phyloP scores from a whole-genome alignment of 2,888 invertebrate species.

The Drosophila antonietae region DNA sequence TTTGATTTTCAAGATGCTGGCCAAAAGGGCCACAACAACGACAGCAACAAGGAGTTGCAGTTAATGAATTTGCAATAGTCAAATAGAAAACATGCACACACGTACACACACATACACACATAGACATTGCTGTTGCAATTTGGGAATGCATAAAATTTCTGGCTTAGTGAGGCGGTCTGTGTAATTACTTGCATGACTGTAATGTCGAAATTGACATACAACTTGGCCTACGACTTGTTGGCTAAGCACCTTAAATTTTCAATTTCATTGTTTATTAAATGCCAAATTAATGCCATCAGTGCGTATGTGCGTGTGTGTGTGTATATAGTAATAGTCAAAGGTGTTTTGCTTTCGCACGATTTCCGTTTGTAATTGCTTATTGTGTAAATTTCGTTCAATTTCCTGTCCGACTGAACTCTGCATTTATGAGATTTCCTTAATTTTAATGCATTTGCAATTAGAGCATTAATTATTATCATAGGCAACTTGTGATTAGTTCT shows the following conservation, averaged over 20 bases:
- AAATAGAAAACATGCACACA: slow-evolving; percentile 20
- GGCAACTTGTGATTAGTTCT: slow-evolving; percentile 33
- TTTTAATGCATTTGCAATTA: slow-evolving; percentile 61
- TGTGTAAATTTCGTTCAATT: slow-evolving; percentile 68
- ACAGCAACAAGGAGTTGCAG: slow-evolving; percentile 27
- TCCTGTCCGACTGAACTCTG: slow-evolving; percentile 43
- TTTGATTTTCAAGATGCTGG: slow-evolving; percentile 53
- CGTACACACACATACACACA: slow-evolving; percentile 14
- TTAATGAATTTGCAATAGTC: slow-evolving; percentile 53
- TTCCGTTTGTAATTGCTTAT: slow-evolving; percentile 73
- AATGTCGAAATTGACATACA: slow-evolving; percentile 63
- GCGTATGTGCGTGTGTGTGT: background rate
- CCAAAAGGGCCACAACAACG: slow-evolving; percentile 25
- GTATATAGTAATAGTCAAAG: slow-evolving; percentile 54
- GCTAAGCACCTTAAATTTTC: slow-evolving; percentile 76
- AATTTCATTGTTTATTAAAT: slow-evolving; percentile 80
- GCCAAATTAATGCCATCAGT: slow-evolving; percentile 57
- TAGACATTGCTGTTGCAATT: slow-evolving; percentile 27
- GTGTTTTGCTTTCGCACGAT: slow-evolving; percentile 66
- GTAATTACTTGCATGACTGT: slow-evolving; percentile 73
- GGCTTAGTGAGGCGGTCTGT: slow-evolving; percentile 42
- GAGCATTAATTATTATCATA: slow-evolving; percentile 42
- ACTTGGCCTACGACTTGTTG: slow-evolving; percentile 39
- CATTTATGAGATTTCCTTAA: slow-evolving; percentile 56
- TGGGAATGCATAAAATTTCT: slow-evolving; percentile 48